phyloP scores from a whole-genome alignment of 2,797 vertebrate species.

The Natrix natrix region DNA sequence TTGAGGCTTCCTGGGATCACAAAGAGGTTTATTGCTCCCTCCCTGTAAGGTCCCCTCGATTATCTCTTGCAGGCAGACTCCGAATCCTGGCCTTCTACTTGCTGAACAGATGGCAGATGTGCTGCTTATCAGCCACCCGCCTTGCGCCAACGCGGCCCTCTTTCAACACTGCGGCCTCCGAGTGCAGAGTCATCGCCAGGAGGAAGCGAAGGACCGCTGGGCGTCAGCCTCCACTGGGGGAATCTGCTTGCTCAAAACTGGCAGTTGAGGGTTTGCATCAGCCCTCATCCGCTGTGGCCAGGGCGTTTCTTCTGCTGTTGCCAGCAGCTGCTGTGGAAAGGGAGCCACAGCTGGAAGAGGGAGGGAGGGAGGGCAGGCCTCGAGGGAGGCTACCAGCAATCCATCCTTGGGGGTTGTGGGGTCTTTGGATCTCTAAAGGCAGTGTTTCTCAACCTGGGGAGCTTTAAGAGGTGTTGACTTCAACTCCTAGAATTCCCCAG shows the following conservation, averaged over 20 bases:
- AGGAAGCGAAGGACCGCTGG: slow-evolving; percentile 61
- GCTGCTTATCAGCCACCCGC: neutral
- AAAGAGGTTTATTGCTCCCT: neutral
- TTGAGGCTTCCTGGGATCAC: neutral
- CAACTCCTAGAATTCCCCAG: neutral
- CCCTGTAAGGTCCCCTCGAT: neutral
- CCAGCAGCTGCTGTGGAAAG: neutral
- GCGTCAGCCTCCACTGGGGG: neutral
- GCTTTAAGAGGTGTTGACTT: neutral
- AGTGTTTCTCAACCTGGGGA: neutral
- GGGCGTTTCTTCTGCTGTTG: slow-evolving; percentile 25
- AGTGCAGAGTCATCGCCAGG: slow-evolving; percentile 54
- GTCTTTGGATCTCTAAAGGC: neutral
- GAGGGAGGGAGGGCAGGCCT: too few species aligned
- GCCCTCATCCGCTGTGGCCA: slow-evolving; percentile 60
- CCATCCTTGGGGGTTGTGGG: neutral
- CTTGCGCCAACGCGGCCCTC: neutral
- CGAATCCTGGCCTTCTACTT: fast-evolving
- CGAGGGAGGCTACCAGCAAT: neutral
- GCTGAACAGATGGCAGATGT: slow-evolving; percentile 29
- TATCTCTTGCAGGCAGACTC: neutral
- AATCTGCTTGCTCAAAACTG: slow-evolving; percentile 60
- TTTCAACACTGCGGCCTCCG: slow-evolving; percentile 52
- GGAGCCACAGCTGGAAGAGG: neutral
- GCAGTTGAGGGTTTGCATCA: slow-evolving; percentile 63